These are phyloP conservation scores for Mayetiola destructor DNA, from an alignment of 2,888 invertebrate genomes.

Conservation along the genomic window DNA sequence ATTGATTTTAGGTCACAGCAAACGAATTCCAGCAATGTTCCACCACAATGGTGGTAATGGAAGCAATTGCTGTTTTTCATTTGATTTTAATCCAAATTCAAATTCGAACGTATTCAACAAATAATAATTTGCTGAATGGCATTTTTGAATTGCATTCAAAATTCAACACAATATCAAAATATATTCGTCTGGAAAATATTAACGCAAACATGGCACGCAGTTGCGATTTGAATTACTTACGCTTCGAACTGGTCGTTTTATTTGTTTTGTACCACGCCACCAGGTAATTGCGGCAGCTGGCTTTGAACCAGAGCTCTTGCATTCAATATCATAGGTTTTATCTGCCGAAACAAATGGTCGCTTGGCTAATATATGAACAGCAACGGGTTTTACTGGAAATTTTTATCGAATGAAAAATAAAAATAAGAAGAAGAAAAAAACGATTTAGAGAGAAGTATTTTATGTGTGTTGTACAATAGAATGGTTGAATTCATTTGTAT, in stretches of 20 bases:
- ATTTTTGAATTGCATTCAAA: too few relatives aligned
- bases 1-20: too few relatives aligned
- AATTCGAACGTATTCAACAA: too few relatives aligned
- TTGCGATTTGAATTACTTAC: slow-evolving; percentile 41
- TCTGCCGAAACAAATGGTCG: slow-evolving; percentile 72
- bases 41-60: too few relatives aligned
- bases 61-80: too few relatives aligned
- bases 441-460: neutral
- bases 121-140: too few relatives aligned
- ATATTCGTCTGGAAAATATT: neutral
- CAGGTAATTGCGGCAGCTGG: slow-evolving; percentile 76
- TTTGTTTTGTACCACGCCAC: slow-evolving; percentile 75
- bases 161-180: too few relatives aligned
- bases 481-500: neutral
- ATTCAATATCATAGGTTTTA: slow-evolving; percentile 74
- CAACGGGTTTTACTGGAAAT: slow-evolving; percentile 64
- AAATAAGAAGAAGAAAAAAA: neutral
- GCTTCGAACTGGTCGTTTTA: slow-evolving; percentile 65
- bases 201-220: slow-evolving; percentile 4
- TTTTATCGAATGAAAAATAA: neutral
- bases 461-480: neutral
- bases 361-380: slow-evolving; percentile 69
- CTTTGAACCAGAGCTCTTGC: slow-evolving; percentile 70
- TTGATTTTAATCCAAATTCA: too few relatives aligned
- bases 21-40: too few relatives aligned